A percentile compares a stretch with the other conserved stretches of the same genome.
Evolutionary conservation across 1,140 invertebrate genomes (phyloP).

Genomic region (Trichonephila clavata): DNA sequence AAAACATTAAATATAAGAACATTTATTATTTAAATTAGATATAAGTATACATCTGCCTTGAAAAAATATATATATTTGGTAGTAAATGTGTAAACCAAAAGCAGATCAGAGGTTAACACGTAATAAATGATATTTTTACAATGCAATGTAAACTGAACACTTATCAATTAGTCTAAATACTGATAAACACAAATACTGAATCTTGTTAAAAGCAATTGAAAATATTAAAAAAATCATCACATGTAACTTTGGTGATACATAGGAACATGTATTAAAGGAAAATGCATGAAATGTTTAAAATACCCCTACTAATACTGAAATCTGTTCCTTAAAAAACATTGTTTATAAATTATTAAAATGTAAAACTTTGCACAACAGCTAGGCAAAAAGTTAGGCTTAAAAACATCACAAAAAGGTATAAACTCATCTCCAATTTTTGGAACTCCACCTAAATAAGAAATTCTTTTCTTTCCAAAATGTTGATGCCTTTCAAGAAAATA

Average conservation of each 20-base stretch:
- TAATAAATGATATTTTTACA: constrained; percentile 66
- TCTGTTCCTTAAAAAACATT: constrained; percentile 55
- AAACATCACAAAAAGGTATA: constrained; percentile 19
- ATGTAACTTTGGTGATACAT: constrained; percentile 64
- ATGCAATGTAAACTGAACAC: constrained; percentile 67
- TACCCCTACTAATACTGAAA: constrained; percentile 63
- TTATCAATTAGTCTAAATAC: constrained; percentile 29
- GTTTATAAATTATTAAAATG: constrained; percentile 58
- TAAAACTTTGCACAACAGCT: constrained; percentile 58
- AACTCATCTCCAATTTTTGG: constrained; percentile 9
- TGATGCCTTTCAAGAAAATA: neutral
- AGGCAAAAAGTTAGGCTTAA: constrained; percentile 41
- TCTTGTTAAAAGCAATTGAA: constrained; percentile 55
- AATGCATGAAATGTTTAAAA: constrained; percentile 44
- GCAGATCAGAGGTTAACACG: neutral
- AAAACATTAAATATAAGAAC: constrained; percentile 38
- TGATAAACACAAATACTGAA: constrained; percentile 46
- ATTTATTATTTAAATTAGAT: constrained; percentile 57
- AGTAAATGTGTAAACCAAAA: constrained; percentile 16
- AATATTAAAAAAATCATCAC: constrained; percentile 59
- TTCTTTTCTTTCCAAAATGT: neutral
- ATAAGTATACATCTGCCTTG: constrained; percentile 51
- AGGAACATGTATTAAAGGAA: constrained; percentile 46
- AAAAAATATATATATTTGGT: constrained; percentile 66
- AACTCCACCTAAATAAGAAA: neutral